A percentile compares a stretch with the other conserved stretches of the same genome.
These are phyloP conservation scores for Ctenodactylus gundi DNA, from an alignment of 2,113 vertebrate species.

Conservation along the genomic window DNA sequence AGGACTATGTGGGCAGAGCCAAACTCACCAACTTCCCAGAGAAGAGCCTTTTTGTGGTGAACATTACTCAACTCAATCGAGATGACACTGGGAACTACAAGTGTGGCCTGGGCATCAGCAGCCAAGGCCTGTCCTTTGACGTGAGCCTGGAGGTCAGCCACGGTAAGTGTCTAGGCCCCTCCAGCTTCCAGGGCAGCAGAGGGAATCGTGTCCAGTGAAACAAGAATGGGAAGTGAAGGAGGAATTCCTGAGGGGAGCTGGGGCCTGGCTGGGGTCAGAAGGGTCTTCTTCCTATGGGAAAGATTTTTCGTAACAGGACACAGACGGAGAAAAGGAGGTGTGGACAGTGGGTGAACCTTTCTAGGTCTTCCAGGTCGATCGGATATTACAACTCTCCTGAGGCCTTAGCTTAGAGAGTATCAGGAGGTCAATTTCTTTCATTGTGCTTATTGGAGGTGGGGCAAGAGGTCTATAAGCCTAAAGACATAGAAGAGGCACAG, in stretches of 20 bases:
- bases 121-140: conserved; percentile 70
- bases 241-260: not conserved
- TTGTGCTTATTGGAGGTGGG: not conserved
- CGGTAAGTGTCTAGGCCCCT: conserved; percentile 71
- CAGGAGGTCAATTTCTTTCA: not conserved
- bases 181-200: not conserved
- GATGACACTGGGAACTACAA: conserved; percentile 76
- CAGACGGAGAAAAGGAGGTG: not conserved
- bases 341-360: not conserved
- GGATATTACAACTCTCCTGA: not conserved
- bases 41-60: conserved; percentile 63
- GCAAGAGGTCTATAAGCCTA: not conserved
- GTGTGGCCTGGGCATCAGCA: conserved; percentile 79
- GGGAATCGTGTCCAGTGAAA: not conserved
- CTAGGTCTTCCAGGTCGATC: not conserved
- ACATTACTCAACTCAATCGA: not conserved
- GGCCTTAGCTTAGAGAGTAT: not conserved
- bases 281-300: not conserved
- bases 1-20: not conserved
- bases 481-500: not conserved
- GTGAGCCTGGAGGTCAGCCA: conserved; percentile 71
- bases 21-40: conserved; percentile 70
- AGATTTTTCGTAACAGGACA: not conserved
- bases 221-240: not conserved
- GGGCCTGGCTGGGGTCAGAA: not conserved